Evolutionary conservation across 2,113 vertebrate genomes (phyloP).

Genomic region (Nothobranchius furzeri): DNA sequence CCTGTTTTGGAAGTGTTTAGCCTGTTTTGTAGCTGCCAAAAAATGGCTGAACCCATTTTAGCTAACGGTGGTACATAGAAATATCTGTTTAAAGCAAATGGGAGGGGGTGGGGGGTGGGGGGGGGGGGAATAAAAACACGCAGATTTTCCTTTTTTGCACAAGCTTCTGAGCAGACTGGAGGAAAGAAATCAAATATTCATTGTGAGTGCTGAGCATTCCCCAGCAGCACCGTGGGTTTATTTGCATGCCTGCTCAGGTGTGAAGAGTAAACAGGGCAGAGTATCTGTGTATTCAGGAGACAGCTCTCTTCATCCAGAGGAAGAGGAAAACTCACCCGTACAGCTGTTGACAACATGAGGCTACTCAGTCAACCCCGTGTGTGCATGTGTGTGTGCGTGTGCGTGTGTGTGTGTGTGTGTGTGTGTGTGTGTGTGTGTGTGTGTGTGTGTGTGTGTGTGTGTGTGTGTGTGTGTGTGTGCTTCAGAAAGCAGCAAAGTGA

Average conservation of each 20-base stretch:
- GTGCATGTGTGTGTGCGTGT: not conserved
- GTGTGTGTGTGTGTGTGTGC: not conserved
- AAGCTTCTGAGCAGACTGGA: slow-evolving; percentile 46
- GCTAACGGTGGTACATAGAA: slow-evolving; percentile 18
- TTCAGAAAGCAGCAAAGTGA: slow-evolving; percentile 19
- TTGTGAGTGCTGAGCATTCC: slow-evolving; percentile 52
- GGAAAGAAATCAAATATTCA: slow-evolving; percentile 73
- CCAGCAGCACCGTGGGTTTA: slow-evolving; percentile 56
- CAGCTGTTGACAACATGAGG: slow-evolving; percentile 19
- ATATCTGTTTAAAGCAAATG: slow-evolving; percentile 17
- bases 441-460: no score
- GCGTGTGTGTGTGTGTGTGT: no score
- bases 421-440: no score
- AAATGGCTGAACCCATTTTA: slow-evolving; percentile 20
- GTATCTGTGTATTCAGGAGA: slow-evolving; percentile 58
- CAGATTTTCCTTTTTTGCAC: slow-evolving; percentile 56
- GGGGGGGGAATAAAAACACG: no score
- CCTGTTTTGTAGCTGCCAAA: slow-evolving; percentile 33
- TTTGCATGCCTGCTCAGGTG: slow-evolving; percentile 69
- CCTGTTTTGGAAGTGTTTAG: slow-evolving; percentile 22
- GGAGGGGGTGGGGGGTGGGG: no score
- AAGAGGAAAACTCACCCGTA: slow-evolving; percentile 37
- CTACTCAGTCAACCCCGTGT: slow-evolving; percentile 13
- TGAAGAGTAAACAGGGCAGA: slow-evolving; percentile 61
- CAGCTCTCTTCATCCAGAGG: slow-evolving; percentile 39